Evolutionary conservation across 2,113 vertebrate species (phyloP).

Genomic region (Seriola dumerili): DNA sequence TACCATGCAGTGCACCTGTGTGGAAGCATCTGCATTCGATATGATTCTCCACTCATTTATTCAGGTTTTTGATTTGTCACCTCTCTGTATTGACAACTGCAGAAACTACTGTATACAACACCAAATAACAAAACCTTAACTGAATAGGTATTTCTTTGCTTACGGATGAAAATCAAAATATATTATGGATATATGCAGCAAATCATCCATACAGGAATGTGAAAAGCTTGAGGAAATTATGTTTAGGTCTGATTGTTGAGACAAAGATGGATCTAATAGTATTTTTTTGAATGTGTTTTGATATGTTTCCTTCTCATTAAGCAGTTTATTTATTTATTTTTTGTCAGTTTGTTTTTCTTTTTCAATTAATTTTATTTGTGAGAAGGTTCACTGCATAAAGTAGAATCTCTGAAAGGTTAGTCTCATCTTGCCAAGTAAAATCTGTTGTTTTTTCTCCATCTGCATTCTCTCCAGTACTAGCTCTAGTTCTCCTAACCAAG

Average conservation of each 20-base stretch:
- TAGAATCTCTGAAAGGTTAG: not conserved
- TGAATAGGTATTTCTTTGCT: not conserved
- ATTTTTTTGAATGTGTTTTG: not conserved
- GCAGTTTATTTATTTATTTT: not conserved
- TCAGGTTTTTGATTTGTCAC: too few relatives aligned
- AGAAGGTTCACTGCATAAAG: not conserved
- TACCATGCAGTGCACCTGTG: too few relatives aligned
- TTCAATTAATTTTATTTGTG: not conserved
- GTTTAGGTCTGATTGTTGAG: not conserved
- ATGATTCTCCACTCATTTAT: too few relatives aligned
- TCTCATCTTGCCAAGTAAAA: constrained; percentile 4
- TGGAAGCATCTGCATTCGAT: too few relatives aligned
- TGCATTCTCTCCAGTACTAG: constrained; percentile 6
- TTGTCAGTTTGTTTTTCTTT: not conserved
- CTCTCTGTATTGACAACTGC: too few relatives aligned
- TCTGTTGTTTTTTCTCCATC: constrained; percentile 11
- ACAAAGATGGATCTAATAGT: not conserved
- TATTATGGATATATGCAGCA: not conserved
- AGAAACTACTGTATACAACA: too few relatives aligned
- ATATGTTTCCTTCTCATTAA: not conserved
- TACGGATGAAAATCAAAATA: not conserved
- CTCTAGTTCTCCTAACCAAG: constrained; percentile 38
- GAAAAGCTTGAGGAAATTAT: not conserved
- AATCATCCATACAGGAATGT: not conserved
- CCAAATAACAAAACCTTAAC: not conserved